Base-by-base conservation (phyloP, 2,113 vertebrate species). In the Columba janthina region DNA sequence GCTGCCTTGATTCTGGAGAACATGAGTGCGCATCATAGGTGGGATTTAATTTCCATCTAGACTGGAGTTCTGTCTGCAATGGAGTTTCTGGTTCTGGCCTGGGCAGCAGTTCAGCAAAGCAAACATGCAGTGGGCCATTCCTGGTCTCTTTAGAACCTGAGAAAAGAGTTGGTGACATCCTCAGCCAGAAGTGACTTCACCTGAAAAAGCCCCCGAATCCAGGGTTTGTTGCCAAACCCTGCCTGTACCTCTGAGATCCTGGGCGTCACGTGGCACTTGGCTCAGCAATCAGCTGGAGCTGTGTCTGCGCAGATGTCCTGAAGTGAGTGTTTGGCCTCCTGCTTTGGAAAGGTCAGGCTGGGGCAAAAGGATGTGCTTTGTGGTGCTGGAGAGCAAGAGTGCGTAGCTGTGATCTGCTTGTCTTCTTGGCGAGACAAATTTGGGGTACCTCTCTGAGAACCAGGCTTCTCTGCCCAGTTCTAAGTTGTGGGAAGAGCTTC, bases 291-390 rank as follows among this genome's bases (percentile, higher is more conserved):
- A 92, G 5, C 54, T 61, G 71, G 85, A 85, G 58, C 75, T 88
- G 20, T 38, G 24, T 65, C 77, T 36, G 15, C 85, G 88, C 54
- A 88, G 85, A 84, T 96, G 90, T 93, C 78, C 61, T 65, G 71
- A 50, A 83, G 85, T 70, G 67, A 88, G 40, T 32, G 6, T 76
- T 26, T 91, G 94, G 85, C 81, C 36, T 83, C 24, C 72, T 91
- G 88, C 90, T 85, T 20, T 36, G 9, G 11, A 40, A 29, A 65
- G 46, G 67, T 46, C 81, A 64, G 40, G 11, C 75, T 46, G 31
- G 53, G 46, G 64, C 10, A 9, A 66, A 15, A 53, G 38, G 54
- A 4, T 5, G 12, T 57, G 46, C 36, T 78, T 82, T 34, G 14
- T 2, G 32, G 20, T 53, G 60, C 60, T 81, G 12, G 90, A 85